Evolutionary conservation across 2,113 vertebrate genomes (phyloP).

Genomic region (Oryzias curvinotus): DNA sequence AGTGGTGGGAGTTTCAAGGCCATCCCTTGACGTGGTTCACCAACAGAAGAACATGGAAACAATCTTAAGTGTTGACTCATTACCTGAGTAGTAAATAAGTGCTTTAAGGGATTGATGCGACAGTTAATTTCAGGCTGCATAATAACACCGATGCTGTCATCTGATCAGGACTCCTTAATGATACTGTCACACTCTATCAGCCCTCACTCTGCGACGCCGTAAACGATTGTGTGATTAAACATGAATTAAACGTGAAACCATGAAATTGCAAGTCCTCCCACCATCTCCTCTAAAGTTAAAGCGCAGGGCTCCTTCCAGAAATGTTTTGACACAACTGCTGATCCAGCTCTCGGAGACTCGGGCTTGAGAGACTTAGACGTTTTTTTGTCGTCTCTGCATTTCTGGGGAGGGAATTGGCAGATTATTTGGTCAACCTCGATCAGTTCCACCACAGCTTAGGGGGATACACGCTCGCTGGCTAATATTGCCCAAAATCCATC

Average conservation of each 20-base stretch:
- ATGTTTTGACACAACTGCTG: constrained; percentile 74
- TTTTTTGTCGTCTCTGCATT: constrained; percentile 75
- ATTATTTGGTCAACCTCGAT: constrained; percentile 82
- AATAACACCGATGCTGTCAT: constrained; percentile 35
- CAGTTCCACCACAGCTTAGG: constrained; percentile 78
- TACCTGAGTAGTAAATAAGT: constrained; percentile 43
- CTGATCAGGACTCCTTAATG: constrained; percentile 36
- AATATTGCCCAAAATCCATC: constrained; percentile 75
- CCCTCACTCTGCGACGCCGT: constrained; percentile 32
- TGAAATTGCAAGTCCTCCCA: constrained; percentile 52
- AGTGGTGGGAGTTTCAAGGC: constrained; percentile 49
- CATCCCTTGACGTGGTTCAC: constrained; percentile 30
- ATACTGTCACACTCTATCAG: constrained; percentile 45
- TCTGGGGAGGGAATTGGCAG: constrained; percentile 76
- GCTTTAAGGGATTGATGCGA: constrained; percentile 38
- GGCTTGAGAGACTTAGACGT: constrained; percentile 70
- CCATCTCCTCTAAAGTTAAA: constrained; percentile 66
- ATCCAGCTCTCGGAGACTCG: constrained; percentile 75
- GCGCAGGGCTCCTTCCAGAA: constrained; percentile 63
- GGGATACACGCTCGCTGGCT: constrained; percentile 69
- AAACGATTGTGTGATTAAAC: constrained; percentile 61
- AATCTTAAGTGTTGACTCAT: constrained; percentile 35
- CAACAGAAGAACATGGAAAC: constrained; percentile 27
- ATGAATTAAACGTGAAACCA: constrained; percentile 68
- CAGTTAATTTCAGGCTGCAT: constrained; percentile 43